Evolutionary conservation across 2,888 invertebrate species (phyloP), one percentile per base, ranked within the genome.

Genomic region (Synergus laeviventris): DNA sequence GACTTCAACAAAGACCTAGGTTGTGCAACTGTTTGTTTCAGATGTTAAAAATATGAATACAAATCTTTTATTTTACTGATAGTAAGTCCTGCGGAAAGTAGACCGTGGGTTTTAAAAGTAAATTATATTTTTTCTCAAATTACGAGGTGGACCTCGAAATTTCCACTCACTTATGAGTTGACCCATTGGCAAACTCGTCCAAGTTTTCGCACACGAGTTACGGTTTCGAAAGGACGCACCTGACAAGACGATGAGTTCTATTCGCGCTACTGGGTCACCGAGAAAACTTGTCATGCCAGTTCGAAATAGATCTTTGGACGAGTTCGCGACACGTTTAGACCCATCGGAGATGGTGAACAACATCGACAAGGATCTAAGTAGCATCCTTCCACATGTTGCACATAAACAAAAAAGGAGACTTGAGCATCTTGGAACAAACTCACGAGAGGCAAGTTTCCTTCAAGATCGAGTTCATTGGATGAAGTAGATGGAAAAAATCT

Each of bases 181-280:
- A 81, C 79, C 83, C 66, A 70, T 70, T 70, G 66, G 66, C 66
- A 70, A 70, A 76, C 80, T 79, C 83, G 85, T 86, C 83, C 86
- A 86, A 85, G 84, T 84, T 86, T 86, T 85, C 84, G 84, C 84
- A 84, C 84, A 84, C 66, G 76, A 74, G 61, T 36, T 42, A 83
- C 80, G 77, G 82, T 85, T 85, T 86, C 86, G 86, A 86, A 86
- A 85, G 84, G 83, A 84, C 85, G 83, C 81, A 84, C 66, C 66
- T 70, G 66, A 70, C 56, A 5, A 31, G 14, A 82, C 85, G 85
- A 85, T 85, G 82, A 82, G 83, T 84, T 88, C 88, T 88, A 88
- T 88, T 88, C 88, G 81, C 88, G 88, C 87, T 84, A 88, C 85
- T 88, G 86, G 88, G 88, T 88, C 88, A 88, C 86, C 86, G 84